phyloP scores from a whole-genome alignment of 2,797 vertebrate genomes.

The Etheostoma nigrum region DNA sequence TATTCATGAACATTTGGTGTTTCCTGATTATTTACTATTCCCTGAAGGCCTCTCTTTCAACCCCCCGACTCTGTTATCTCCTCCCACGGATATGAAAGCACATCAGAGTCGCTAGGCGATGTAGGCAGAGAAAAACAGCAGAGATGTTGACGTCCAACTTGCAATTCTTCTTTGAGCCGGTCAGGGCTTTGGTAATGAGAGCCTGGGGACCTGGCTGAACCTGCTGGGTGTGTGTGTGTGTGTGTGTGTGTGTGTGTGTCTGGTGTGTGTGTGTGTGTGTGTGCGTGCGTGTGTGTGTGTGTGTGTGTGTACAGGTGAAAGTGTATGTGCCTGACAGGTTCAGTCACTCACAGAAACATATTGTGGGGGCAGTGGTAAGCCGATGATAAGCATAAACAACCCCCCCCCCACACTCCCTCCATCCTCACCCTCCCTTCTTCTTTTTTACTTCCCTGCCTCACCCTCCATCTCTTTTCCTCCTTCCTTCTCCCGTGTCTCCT shows the following conservation, averaged over 20 bases:
- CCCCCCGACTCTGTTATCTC: slow-evolving; percentile 22
- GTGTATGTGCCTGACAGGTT: slow-evolving; percentile 34
- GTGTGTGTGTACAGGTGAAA: slow-evolving; percentile 17
- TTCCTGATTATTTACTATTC: slow-evolving; percentile 1
- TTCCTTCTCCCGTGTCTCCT: slow-evolving; percentile 4
- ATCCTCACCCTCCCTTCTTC: slow-evolving; percentile 10
- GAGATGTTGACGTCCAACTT: slow-evolving; percentile 67
- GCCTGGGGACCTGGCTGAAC: slow-evolving; percentile 60
- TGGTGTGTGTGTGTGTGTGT: slow-evolving; percentile 20
- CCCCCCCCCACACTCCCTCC: background rate
- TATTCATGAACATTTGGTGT: background rate
- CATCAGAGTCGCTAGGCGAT: slow-evolving; percentile 52
- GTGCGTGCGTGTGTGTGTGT: background rate
- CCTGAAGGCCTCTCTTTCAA: slow-evolving; percentile 9
- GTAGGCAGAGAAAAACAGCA: slow-evolving; percentile 49
- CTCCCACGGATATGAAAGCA: slow-evolving; percentile 46
- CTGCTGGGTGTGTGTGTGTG: slow-evolving; percentile 26
- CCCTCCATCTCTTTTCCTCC: slow-evolving; percentile 16
- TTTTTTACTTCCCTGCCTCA: slow-evolving; percentile 3
- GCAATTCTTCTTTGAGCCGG: slow-evolving; percentile 59
- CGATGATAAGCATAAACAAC: slow-evolving; percentile 57
- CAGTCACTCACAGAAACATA: slow-evolving; percentile 55
- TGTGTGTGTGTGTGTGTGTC: background rate
- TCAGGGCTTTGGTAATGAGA: slow-evolving; percentile 71
- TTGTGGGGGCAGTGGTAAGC: slow-evolving; percentile 59